These are phyloP conservation scores for Crotalus adamanteus DNA, from an alignment of 2,797 vertebrate species.

Conservation along the genomic window DNA sequence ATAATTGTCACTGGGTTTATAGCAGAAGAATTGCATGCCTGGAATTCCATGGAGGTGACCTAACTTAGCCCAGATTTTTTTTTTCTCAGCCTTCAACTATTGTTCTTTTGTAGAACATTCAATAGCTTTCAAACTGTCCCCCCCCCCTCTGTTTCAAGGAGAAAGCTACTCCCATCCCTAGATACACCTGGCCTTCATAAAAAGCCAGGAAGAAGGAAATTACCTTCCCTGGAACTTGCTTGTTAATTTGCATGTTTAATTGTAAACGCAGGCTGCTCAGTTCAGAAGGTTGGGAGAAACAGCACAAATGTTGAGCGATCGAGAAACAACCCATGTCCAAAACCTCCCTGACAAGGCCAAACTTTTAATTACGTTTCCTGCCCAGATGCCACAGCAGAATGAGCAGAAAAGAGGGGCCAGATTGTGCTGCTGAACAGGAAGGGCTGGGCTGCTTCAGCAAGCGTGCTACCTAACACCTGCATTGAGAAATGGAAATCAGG, in stretches of 20 bases:
- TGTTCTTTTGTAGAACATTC: slow-evolving; percentile 54
- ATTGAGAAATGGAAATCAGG: slow-evolving; percentile 41
- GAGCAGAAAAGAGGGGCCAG: slow-evolving; percentile 20
- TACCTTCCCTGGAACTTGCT: slow-evolving; percentile 6
- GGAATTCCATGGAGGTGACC: neutral
- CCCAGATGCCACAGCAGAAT: slow-evolving; percentile 19
- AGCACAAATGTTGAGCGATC: slow-evolving; percentile 25
- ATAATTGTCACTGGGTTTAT: neutral
- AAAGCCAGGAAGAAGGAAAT: slow-evolving; percentile 22
- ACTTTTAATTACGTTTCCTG: slow-evolving; percentile 41
- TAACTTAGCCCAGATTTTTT: slow-evolving; percentile 15
- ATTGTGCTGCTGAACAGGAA: slow-evolving; percentile 27
- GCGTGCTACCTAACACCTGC: slow-evolving; percentile 10
- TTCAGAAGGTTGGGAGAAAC: slow-evolving; percentile 16
- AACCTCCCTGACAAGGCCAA: slow-evolving; percentile 33
- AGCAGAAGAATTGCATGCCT: neutral
- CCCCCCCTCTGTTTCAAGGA: slow-evolving; percentile 42
- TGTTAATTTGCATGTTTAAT: slow-evolving; percentile 43
- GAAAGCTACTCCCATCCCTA: slow-evolving; percentile 14
- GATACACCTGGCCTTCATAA: slow-evolving; percentile 1
- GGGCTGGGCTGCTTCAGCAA: slow-evolving; percentile 30
- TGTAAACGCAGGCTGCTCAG: slow-evolving; percentile 34
- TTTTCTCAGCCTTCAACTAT: slow-evolving; percentile 28
- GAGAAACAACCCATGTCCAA: slow-evolving; percentile 47
- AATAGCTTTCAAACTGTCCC: slow-evolving; percentile 39